Evolutionary conservation across 1,140 invertebrate species (phyloP), one percentile per base, ranked within the genome.

Genomic region (Drosophila neocordata): DNA sequence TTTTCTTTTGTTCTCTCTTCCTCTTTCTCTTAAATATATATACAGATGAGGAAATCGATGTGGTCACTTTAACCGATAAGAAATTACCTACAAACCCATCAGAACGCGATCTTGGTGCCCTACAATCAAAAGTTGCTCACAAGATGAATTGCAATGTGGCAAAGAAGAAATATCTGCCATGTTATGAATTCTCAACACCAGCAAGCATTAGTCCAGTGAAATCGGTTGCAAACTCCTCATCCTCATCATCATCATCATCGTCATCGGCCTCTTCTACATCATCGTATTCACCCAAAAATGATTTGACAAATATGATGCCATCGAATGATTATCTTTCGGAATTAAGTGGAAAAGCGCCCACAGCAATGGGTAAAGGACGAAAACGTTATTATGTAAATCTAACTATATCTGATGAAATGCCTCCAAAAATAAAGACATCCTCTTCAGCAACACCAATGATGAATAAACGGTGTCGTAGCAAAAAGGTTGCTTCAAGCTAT

Each of bases 11-110:
- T 18, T 18, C 8, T 37, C 15, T 67, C 56, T 65, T 37, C 34
- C 48, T 9, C 27, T 31, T 6, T 7, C 4, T 24, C 24, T 24
- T 24, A 1, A 2, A 2, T 24, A 1, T 68, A 59, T 87, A 94
- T 94, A 72, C 93, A 95, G 96, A 97, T 82, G 96, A 96, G 92
- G 95, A 96, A 93, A 96, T 97, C 84, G 96, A 97, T 88, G 96
- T 97, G 24, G 96, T 96, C 5, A 94, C 95, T 0, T 92, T 95
- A 11, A 93, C 92, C 52, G 94, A 94, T 57, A 94, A 95, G 59
- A 92, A 87, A 1, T 79, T 95, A 20, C 94, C 95, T 1, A 94
- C 93, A 53, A 94, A 94, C 76, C 94, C 95, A n/a, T 93, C 93
- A 9, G 92, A 91, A 6, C 92, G 92, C 44, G 94, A 95, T 70